Conservation (phyloP, 2,888 invertebrate genomes). For the Ernsta delagoae region DNA sequence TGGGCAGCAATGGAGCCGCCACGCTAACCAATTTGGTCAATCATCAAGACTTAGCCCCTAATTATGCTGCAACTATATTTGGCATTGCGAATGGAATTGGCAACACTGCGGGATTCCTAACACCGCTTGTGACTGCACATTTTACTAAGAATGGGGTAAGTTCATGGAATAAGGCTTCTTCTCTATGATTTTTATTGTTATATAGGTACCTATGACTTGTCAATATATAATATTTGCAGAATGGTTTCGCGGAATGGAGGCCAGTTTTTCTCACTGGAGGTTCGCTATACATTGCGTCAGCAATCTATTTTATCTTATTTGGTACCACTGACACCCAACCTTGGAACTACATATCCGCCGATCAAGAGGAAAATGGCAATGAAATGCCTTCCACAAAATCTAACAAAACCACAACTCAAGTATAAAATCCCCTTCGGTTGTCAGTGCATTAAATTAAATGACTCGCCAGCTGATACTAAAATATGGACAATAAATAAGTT, state of each 20-base stretch:
- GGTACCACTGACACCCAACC: conserved; percentile 89
- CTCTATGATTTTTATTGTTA: too few species aligned
- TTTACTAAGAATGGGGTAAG: conserved; percentile 85
- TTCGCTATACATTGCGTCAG: conserved; percentile 87
- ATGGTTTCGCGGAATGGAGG: conserved; percentile 90
- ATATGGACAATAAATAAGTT: too few species aligned
- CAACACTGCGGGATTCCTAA: conserved; percentile 89
- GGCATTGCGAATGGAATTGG: conserved; percentile 91
- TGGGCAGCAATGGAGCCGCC: conserved; percentile 88
- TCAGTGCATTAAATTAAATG: too few species aligned
- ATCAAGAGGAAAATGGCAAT: neutral
- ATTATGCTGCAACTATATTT: conserved; percentile 90
- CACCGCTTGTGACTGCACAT: conserved; percentile 88
- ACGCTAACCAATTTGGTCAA: conserved; percentile 86
- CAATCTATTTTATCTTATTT: conserved; percentile 88
- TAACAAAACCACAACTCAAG: too few species aligned
- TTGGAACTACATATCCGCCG: conserved; percentile 86
- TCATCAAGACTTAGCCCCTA: conserved; percentile 91
- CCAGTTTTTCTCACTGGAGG: conserved; percentile 90
- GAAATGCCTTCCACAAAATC: too few species aligned
- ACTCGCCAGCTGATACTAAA: too few species aligned
- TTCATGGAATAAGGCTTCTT: too few species aligned
- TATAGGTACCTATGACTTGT: too few species aligned
- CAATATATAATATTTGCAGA: conserved; percentile 85
- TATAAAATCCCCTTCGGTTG: too few species aligned